Base-by-base conservation (phyloP, 2,113 vertebrate genomes). In the Chlorodrepanis virens region DNA sequence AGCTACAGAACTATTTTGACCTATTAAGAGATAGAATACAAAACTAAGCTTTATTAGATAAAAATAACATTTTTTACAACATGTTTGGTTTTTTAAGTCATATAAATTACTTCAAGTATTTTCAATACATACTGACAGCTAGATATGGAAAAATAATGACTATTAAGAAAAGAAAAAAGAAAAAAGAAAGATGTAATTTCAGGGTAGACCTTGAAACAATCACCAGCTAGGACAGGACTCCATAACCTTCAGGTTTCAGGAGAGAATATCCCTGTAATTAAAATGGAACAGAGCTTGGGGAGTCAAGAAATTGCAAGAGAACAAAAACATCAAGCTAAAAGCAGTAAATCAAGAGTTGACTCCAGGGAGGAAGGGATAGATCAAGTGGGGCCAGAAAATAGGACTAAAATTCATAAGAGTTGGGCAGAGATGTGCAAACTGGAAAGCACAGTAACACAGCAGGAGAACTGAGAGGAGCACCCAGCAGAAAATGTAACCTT, bases 231-330 rank as follows among this genome's bases (percentile, higher is more conserved):
- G 74, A 87, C 12, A 89, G 9, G 17, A 85, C 54, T 78, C 60
- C 1, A 2, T 77, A 92, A 90, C 64, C 71, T 92, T 92, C 86
- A 81, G 50, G 87, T 88, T 86, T 83, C 81, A 89, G 68, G 22
- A 74, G 74, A 89, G 42, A 89, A 56, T 63, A 81, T n/a, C 33
- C 3, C 35, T 81, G 42, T 86, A 83, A 92, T 86, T 93, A 72
- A 81, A 93, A 80, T 59, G 47, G 50, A 92, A 86, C 18, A 63
- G 70, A 83, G 59, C 71, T 49, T 69, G 47, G 45, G 57, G 54
- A 76, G n/a, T 52, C 71, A 96, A 93, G 79, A 94, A 89, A 81
- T 81, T 89, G 59, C 39, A 74, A 49, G 19, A 91, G 56, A 96
- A 61, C 45, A 70, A 86, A 92, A 93, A 61, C 56, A 92, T 60